Conservation (phyloP, 2,113 vertebrate genomes). For the Nothobranchius furzeri region DNA sequence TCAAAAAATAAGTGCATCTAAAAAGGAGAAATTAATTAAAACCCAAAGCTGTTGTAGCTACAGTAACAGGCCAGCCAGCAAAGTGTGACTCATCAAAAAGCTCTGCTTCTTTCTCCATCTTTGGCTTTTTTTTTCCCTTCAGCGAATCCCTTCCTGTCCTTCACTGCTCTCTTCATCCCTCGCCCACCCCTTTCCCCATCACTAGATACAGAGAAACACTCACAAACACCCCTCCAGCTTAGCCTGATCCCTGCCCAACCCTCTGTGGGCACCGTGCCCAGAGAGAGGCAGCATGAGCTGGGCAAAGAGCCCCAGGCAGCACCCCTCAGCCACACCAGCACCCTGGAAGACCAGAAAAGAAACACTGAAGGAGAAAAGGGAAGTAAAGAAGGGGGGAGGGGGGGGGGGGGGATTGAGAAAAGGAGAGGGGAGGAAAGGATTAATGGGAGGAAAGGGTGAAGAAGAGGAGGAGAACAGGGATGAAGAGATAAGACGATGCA, state of each 20-base stretch:
- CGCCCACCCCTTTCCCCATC: slow-evolving; percentile 24
- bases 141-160: slow-evolving; percentile 1
- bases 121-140: slow-evolving; percentile 18
- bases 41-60: slow-evolving; percentile 2
- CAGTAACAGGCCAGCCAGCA: slow-evolving; percentile 29
- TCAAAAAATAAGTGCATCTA: not conserved
- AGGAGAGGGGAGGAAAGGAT: not conserved
- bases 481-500: slow-evolving; percentile 68
- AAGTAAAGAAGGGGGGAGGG: not conserved
- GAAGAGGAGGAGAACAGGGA: slow-evolving; percentile 31
- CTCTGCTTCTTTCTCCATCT: slow-evolving; percentile 24
- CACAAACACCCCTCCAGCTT: slow-evolving; percentile 30
- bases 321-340: slow-evolving; percentile 47
- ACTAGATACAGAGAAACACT: slow-evolving; percentile 33
- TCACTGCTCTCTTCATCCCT: slow-evolving; percentile 24
- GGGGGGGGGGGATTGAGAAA: not conserved
- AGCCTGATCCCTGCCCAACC: slow-evolving; percentile 50
- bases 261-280: slow-evolving; percentile 57
- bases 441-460: slow-evolving; percentile 15
- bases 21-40: not conserved
- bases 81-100: slow-evolving; percentile 71
- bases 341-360: slow-evolving; percentile 44
- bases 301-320: slow-evolving; percentile 54
- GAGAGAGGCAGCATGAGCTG: slow-evolving; percentile 60
- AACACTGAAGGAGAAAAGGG: slow-evolving; percentile 32